Evolutionary conservation across 2,888 invertebrate genomes (phyloP), one percentile per base, ranked within the genome.

Genomic region (Stenichneumon culpator): DNA sequence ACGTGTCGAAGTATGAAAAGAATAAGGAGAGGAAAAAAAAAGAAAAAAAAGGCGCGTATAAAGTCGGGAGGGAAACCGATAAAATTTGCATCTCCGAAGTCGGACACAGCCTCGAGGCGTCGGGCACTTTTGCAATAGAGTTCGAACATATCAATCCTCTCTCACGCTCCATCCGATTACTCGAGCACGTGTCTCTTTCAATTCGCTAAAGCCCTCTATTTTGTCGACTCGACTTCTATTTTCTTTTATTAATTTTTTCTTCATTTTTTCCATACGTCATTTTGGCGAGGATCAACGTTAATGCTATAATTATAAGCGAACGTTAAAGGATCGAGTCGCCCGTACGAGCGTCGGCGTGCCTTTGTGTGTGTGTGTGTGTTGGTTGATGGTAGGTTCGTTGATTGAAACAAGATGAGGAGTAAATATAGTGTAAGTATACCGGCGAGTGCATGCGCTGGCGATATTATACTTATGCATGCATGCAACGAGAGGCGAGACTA

Each of bases 371-470:
- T 50, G 50, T 47, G n/a, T n/a, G 50, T n/a, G n/a, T n/a, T n/a
- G n/a, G n/a, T 52, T 73, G 79, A 80, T 80, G 73, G 73, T 73
- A 32, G 79, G 79, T 80, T 79, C 72, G 83, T 77, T 79, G 83
- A 83, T 83, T 79, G 83, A 70, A 83, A 79, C 83, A 65, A 69
- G 83, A 79, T 79, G 74, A 79, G 75, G 79, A 79, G 79, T 79
- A 79, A 83, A 79, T 75, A 70, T 69, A 74, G 79, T 63, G 74
- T 54, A 52, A 36, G 69, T 69, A 63, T n/a, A 65, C 44, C 28
- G 60, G 3, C 36, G 25, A 47, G 79, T 74, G 69, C 74, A 68
- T 74, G 79, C 79, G 70, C 74, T 19, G 4, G 60, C 63, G 69
- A 83, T 83, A 74, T 79, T 79, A 83, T 69, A 79, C 60, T 74